A percentile compares a stretch with the other conserved stretches of the same genome.
phyloP scores from a whole-genome alignment of 1,140 invertebrate species.

The Cotesia chilonis region DNA sequence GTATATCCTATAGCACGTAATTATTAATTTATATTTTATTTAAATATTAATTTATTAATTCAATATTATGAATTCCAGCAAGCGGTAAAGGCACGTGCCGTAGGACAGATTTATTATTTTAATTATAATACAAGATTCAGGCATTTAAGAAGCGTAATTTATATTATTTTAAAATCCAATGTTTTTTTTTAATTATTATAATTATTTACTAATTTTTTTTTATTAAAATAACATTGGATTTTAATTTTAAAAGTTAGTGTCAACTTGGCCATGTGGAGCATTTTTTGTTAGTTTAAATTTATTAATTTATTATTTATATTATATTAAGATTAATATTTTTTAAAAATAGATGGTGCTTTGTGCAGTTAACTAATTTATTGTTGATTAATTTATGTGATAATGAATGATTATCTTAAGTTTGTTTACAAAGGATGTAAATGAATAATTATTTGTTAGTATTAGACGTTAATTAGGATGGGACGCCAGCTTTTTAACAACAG shows the following conservation, averaged over 20 bases:
- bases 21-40: slow-evolving; percentile 49
- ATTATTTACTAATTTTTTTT: slow-evolving; percentile 15
- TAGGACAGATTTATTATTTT: slow-evolving; percentile 53
- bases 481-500: slow-evolving; percentile 43
- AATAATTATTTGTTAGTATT: slow-evolving; percentile 46
- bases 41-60: slow-evolving; percentile 18
- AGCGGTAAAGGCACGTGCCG: slow-evolving; percentile 58
- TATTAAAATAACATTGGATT: slow-evolving; percentile 17
- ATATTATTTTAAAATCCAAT: slow-evolving; percentile 22
- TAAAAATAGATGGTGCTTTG: slow-evolving; percentile 53
- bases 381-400: slow-evolving; percentile 44
- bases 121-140: slow-evolving; percentile 49
- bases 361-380: slow-evolving; percentile 46
- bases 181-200: slow-evolving; percentile 29
- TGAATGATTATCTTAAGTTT: slow-evolving; percentile 55
- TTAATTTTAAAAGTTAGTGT: slow-evolving; percentile 56
- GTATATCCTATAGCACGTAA: slow-evolving; percentile 43
- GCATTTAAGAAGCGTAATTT: slow-evolving; percentile 55
- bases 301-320: too few species aligned
- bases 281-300: slow-evolving; percentile 60
- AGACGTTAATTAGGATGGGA: slow-evolving; percentile 44
- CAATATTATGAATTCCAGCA: slow-evolving; percentile 50
- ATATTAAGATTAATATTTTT: slow-evolving; percentile 43
- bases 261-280: slow-evolving; percentile 66
- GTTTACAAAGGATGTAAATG: slow-evolving; percentile 43